These are phyloP conservation scores for Xenopus petersii DNA, from an alignment of 2,797 vertebrate species.

Conservation along the genomic window DNA sequence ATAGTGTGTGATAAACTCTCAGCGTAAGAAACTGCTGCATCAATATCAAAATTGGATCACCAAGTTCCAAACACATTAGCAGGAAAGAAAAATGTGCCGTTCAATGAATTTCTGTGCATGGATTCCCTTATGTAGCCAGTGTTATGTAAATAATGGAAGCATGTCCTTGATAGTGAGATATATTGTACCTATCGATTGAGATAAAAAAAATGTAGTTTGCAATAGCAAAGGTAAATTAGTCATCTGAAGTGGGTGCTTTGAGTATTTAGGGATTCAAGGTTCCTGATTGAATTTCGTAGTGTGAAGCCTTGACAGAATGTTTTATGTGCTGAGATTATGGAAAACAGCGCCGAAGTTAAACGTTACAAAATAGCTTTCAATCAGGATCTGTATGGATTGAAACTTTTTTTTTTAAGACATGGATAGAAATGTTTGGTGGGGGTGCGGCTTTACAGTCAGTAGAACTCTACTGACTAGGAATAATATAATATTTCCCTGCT, in stretches of 20 bases:
- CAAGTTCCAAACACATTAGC: constrained; percentile 42
- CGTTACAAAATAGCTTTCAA: constrained; percentile 32
- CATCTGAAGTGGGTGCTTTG: constrained; percentile 62
- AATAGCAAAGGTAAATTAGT: constrained; percentile 67
- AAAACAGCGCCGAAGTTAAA: constrained; percentile 55
- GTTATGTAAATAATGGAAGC: constrained; percentile 59
- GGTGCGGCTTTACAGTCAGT: constrained; percentile 43
- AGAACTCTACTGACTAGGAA: constrained; percentile 47
- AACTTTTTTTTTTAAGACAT: constrained; percentile 13
- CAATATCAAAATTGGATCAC: constrained; percentile 46
- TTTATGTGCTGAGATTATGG: constrained; percentile 62
- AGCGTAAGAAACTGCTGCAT: constrained; percentile 33
- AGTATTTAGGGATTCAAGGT: constrained; percentile 67
- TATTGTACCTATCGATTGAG: constrained; percentile 65
- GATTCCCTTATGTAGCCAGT: constrained; percentile 58
- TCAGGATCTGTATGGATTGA: constrained; percentile 8
- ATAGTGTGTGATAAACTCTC: constrained; percentile 28
- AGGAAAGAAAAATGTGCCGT: constrained; percentile 45
- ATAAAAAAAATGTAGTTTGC: constrained; percentile 65
- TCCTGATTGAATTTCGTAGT: constrained; percentile 64
- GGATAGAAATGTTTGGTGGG: neutral
- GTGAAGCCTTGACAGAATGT: constrained; percentile 66
- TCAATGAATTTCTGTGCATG: constrained; percentile 41
- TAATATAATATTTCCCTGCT: constrained; percentile 53
- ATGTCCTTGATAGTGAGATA: constrained; percentile 62